A percentile compares a stretch with the other conserved stretches of the same genome.
These are phyloP conservation scores for Limonius californicus DNA, from an alignment of 1,140 invertebrate species.

Conservation along the genomic window DNA sequence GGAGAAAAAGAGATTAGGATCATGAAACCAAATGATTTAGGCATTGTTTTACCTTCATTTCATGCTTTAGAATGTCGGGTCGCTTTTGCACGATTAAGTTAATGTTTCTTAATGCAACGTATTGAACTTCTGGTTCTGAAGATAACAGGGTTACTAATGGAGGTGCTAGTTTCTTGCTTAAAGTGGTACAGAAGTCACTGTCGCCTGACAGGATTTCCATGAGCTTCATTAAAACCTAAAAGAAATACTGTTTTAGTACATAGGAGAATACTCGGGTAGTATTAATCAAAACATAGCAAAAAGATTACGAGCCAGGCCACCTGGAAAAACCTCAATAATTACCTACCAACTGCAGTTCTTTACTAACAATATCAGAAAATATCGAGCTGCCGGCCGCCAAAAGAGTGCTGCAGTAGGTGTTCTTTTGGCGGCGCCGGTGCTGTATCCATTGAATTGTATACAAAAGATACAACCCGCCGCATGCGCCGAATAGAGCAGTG, in stretches of 20 bases:
- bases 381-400: too few relatives aligned
- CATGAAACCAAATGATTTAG: conserved; percentile 21
- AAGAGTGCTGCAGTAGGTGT: too few relatives aligned
- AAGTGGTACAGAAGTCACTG: conserved; percentile 88
- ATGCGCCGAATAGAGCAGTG: too few relatives aligned
- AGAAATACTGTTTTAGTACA: too few relatives aligned
- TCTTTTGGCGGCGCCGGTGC: too few relatives aligned
- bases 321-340: too few relatives aligned
- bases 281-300: background rate
- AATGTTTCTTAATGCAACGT: conserved; percentile 97
- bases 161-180: conserved; percentile 96
- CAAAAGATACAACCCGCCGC: too few relatives aligned
- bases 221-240: conserved; percentile 92
- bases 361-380: too few relatives aligned
- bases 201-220: conserved; percentile 95
- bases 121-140: conserved; percentile 98
- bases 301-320: too few relatives aligned
- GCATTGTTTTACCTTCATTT: conserved; percentile 94
- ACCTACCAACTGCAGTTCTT: too few relatives aligned
- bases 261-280: background rate
- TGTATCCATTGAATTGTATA: too few relatives aligned
- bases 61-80: conserved; percentile 98
- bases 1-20: too few relatives aligned
- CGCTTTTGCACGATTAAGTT: conserved; percentile 99
- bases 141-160: conserved; percentile 98